Percentiles rank a stretch among this genome's conserved stretches.
Evolutionary conservation across 2,888 invertebrate species (phyloP).

Genomic region (Spodoptera exigua): DNA sequence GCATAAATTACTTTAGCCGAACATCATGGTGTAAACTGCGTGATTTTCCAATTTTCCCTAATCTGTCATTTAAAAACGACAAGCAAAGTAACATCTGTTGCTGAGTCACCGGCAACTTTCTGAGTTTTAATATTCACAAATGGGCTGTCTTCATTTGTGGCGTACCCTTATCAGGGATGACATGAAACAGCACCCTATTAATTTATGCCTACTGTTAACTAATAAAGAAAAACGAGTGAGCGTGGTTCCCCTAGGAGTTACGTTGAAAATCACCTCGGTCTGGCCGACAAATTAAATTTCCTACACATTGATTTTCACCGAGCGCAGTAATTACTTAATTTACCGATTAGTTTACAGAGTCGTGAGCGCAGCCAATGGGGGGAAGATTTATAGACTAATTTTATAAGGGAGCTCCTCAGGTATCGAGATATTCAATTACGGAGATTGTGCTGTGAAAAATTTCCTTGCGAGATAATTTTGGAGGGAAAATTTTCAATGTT

Average conservation of each 20-base stretch:
- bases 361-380: conserved; percentile 72
- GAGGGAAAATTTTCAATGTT: conserved; percentile 21
- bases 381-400: conserved; percentile 76
- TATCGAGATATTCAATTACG: conserved; percentile 66
- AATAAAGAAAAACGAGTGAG: conserved; percentile 72
- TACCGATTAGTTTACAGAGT: conserved; percentile 81
- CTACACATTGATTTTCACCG: conserved; percentile 82
- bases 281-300: conserved; percentile 81
- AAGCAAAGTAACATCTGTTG: conserved; percentile 34
- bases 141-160: conserved; percentile 45
- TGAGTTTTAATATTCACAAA: conserved; percentile 52
- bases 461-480: conserved; percentile 41
- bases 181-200: conserved; percentile 66
- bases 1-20: conserved; percentile 3
- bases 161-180: conserved; percentile 57
- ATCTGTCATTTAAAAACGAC: conserved; percentile 15
- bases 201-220: conserved; percentile 62
- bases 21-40: conserved; percentile 1
- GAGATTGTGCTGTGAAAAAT: conserved; percentile 58
- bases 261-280: conserved; percentile 73
- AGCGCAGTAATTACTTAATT: conserved; percentile 82
- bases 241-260: conserved; percentile 63
- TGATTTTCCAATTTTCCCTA: conserved; percentile 16
- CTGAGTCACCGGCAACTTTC: conserved; percentile 37
- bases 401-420: conserved; percentile 66